Conservation (phyloP, 2,113 vertebrate species). For the Condylura cristata region DNA sequence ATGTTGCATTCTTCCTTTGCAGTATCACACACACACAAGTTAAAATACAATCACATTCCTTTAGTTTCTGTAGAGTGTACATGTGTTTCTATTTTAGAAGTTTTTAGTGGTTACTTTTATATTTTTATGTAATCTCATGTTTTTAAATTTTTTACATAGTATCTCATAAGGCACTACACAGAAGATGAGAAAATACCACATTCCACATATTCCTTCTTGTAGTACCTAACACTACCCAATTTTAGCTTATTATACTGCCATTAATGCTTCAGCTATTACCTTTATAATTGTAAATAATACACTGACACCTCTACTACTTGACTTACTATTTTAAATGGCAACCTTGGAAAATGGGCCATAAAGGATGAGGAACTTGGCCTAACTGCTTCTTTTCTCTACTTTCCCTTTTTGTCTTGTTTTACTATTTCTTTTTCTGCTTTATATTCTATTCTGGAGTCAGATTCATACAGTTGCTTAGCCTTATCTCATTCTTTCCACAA, state of each 20-base stretch:
- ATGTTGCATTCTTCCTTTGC: not conserved
- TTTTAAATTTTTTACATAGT: not conserved
- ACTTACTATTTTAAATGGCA: not conserved
- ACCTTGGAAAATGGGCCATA: not conserved
- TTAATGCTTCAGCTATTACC: not conserved
- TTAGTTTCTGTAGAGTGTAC: not conserved
- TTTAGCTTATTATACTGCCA: not conserved
- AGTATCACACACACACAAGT: not conserved
- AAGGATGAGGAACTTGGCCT: not conserved
- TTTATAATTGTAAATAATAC: not conserved
- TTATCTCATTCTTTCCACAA: not conserved
- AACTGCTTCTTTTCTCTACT: not conserved
- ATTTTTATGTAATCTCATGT: not conserved
- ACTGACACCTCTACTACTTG: not conserved
- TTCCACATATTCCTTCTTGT: not conserved
- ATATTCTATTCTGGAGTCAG: not conserved
- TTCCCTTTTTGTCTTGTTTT: not conserved
- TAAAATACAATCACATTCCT: not conserved
- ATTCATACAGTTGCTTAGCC: not conserved
- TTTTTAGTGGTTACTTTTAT: not conserved
- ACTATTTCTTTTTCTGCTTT: not conserved
- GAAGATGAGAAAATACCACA: not conserved
- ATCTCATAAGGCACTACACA: not conserved
- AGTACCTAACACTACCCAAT: not conserved
- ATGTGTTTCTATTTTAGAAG: not conserved